Evolutionary conservation across 2,888 invertebrate genomes (phyloP).

Genomic region (Bugulina stolonifera): DNA sequence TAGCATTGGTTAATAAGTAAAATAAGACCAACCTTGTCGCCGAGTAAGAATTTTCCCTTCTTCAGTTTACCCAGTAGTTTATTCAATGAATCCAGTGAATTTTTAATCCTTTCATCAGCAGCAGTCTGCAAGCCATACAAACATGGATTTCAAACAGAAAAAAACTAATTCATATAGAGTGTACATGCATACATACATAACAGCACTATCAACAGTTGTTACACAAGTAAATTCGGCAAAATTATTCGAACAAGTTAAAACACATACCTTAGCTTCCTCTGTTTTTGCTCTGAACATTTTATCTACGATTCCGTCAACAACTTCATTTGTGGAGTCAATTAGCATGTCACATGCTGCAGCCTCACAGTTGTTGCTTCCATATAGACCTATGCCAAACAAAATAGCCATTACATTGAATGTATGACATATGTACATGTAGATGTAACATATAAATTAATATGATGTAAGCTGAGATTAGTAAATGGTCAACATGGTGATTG

Average conservation of each 20-base stretch:
- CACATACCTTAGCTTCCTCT: background rate
- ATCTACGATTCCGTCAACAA: background rate
- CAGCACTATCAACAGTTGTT: no score
- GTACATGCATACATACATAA: no score
- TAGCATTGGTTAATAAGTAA: no score
- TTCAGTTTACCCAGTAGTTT: background rate
- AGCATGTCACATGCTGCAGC: background rate
- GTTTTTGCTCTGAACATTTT: background rate
- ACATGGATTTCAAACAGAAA: no score
- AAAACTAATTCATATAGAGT: no score
- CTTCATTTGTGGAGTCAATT: background rate
- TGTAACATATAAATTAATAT: no score
- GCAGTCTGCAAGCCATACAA: background rate
- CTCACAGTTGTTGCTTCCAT: background rate
- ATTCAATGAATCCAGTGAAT: background rate
- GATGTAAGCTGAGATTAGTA: no score
- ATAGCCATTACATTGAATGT: no score
- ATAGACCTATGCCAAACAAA: background rate
- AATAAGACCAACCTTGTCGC: background rate
- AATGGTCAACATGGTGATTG: no score
- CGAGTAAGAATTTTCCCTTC: conserved; percentile 7
- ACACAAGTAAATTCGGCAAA: no score
- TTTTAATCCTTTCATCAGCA: background rate
- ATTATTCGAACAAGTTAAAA: no score
- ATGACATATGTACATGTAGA: no score